These are phyloP conservation scores for Cebus imitator DNA, from an alignment of 2,113 vertebrate genomes.

Conservation along the genomic window DNA sequence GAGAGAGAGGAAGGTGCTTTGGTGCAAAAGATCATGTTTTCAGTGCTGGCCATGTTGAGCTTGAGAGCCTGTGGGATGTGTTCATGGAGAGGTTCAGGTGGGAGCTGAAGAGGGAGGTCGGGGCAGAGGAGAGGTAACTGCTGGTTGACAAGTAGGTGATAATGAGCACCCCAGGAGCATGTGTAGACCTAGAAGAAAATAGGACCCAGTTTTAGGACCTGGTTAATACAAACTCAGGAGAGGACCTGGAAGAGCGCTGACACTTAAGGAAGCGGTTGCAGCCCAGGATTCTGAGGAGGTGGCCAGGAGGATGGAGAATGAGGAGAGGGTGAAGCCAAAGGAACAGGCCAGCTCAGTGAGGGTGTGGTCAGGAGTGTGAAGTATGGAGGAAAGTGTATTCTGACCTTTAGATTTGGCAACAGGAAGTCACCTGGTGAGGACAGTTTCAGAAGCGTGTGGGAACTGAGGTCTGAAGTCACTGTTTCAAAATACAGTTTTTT, in stretches of 20 bases:
- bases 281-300: neutral
- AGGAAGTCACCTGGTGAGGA: neutral
- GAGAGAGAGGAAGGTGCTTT: neutral
- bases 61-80: neutral
- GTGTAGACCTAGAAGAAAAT: neutral
- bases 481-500: neutral
- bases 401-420: neutral
- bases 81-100: neutral
- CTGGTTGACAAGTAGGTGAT: neutral
- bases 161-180: accelerated
- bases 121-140: neutral
- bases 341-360: accelerated
- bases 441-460: neutral
- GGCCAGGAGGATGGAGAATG: neutral
- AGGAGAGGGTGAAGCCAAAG: neutral
- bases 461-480: neutral
- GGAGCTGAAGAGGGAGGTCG: neutral
- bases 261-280: neutral
- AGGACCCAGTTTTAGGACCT: too few species aligned
- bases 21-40: neutral
- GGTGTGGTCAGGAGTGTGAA: neutral
- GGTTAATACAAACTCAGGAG: neutral
- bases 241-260: neutral
- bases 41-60: neutral
- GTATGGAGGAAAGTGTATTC: neutral